A percentile compares a stretch with the other conserved stretches of the same genome.
Evolutionary conservation across 1,140 invertebrate genomes (phyloP).

Genomic region (Pentalonia nigronervosa): DNA sequence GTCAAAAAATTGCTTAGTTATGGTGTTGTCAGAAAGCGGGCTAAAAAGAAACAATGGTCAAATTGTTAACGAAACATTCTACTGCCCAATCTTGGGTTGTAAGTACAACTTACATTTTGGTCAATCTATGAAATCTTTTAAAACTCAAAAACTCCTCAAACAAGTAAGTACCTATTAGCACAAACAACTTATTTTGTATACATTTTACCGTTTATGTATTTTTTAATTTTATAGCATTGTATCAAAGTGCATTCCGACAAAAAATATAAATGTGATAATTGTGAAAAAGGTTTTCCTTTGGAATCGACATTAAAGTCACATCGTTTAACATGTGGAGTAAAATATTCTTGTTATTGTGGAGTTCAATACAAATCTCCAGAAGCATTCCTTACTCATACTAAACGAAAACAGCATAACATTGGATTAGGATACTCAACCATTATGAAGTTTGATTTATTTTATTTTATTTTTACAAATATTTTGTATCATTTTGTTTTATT

Average conservation of each 20-base stretch:
- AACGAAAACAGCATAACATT: conserved; percentile 54
- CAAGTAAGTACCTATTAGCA: conserved; percentile 20
- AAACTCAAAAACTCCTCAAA: conserved; percentile 38
- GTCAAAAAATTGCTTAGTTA: conserved; percentile 1
- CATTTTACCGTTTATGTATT: not conserved
- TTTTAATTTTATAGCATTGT: conserved; percentile 47
- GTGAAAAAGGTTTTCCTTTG: conserved; percentile 48
- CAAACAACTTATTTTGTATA: not conserved
- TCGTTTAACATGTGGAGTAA: conserved; percentile 42
- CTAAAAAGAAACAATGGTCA: not conserved
- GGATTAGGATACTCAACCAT: conserved; percentile 52
- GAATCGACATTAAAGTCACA: conserved; percentile 51
- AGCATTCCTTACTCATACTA: conserved; percentile 55
- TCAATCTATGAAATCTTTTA: not conserved
- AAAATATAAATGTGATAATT: conserved; percentile 54
- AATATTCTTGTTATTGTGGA: conserved; percentile 54
- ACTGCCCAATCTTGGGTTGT: conserved; percentile 32
- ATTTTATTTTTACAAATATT: not conserved
- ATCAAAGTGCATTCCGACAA: conserved; percentile 57
- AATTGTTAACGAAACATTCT: not conserved
- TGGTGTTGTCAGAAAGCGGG: not conserved
- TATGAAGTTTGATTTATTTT: conserved; percentile 23
- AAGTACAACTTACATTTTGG: conserved; percentile 31
- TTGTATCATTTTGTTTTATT: not conserved
- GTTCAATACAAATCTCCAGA: conserved; percentile 54